Conservation (phyloP, 1,140 invertebrate species). For the Ceratoteleas bidentatus region DNA sequence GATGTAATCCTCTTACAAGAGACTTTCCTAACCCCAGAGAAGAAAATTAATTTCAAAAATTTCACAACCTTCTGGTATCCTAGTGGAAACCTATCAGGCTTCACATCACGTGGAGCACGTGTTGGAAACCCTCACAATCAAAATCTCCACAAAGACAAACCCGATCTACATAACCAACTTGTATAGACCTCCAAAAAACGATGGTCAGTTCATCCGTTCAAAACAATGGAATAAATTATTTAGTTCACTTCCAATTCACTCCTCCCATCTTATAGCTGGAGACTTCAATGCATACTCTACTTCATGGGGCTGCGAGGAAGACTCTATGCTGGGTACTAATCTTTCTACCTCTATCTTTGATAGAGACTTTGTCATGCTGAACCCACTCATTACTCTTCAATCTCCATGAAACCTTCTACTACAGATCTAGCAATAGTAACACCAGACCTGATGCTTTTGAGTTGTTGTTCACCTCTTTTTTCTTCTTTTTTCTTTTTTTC, state of each 20-base stretch:
- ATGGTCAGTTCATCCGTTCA: background rate
- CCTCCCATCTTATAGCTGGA: background rate
- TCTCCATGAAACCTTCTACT: background rate
- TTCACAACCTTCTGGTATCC: background rate
- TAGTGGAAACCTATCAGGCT: background rate
- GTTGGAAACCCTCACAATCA: slow-evolving; percentile 6
- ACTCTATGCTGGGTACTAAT: background rate
- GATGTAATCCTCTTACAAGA: slow-evolving; percentile 5
- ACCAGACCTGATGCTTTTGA: background rate
- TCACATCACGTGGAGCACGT: slow-evolving; percentile 6
- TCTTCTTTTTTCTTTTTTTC: too few species aligned
- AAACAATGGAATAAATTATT: slow-evolving; percentile 1
- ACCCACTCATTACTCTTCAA: background rate
- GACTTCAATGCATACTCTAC: slow-evolving; percentile 18
- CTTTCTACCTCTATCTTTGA: too few species aligned
- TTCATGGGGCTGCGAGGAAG: slow-evolving; percentile 9
- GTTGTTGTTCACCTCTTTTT: background rate
- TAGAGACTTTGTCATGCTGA: too few species aligned
- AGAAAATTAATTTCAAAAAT: background rate
- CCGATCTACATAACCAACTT: background rate
- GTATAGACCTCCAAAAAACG: slow-evolving; percentile 5
- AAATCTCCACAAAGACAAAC: background rate
- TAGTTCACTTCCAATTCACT: background rate
- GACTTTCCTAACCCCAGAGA: background rate
- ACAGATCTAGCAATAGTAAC: slow-evolving; percentile 8